Base-by-base conservation (phyloP, 2,797 vertebrate genomes). In the Gobio occitaniae region DNA sequence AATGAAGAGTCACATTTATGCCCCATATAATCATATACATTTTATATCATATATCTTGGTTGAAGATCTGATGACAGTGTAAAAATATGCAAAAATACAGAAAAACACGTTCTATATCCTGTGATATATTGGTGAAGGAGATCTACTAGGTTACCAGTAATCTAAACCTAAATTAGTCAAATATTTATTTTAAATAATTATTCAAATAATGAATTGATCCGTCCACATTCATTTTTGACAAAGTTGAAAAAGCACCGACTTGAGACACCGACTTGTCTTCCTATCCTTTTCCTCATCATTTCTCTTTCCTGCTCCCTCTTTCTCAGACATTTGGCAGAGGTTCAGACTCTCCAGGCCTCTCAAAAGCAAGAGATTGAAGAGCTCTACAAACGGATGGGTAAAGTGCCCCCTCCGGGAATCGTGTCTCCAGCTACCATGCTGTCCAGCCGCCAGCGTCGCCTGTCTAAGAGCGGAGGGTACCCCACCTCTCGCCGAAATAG, bases 311-410 rank as follows among this genome's bases (percentile, higher is more conserved):
- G 74, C 32, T 66, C 44, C 32, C 15, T 61, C 76, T 65, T 32
- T 12, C 84, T 11, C 93, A 99, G 98, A 92, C 98, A 99, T 90
- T 86, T 97, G 91, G 88, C 90, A 0, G 96, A 99, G 90, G 97
- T 98, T 54, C 96, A 97, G 91, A 86, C 91, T 17, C 95, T 99
- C 63, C 97, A 98, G 94, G 93, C 92, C 13, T 90, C 92, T 74
- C 98, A 99, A 95, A 99, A 97, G 93, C 95, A 90, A 86, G 97
- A 99, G 93, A 98, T 98, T 0, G 97, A 97, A 90, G 95, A 96
- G 48, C 90, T 99, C 65, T 99, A 99, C 84, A 84, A 90, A 78
- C 93, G 87, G 12, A 95, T 97, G 86, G 98, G 97, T 19, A 98
- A 97, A 92, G 95, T 94, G 87, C 96, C 97, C 0, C 97, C 97